A percentile compares a stretch with the other conserved stretches of the same genome.
Evolutionary conservation across 2,888 invertebrate genomes (phyloP).

Genomic region (Calliphora vomitoria): DNA sequence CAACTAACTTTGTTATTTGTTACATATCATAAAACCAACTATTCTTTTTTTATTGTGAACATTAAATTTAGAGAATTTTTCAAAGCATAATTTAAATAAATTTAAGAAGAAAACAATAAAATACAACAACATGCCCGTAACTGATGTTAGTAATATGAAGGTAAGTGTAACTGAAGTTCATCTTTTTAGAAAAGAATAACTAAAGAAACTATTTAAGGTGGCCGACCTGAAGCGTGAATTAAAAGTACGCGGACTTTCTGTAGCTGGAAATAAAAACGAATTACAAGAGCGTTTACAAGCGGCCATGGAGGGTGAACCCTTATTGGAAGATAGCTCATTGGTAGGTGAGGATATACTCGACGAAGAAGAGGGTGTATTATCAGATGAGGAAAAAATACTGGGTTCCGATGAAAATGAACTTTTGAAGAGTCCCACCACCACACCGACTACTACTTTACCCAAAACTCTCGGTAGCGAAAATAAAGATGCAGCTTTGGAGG

Average conservation of each 20-base stretch:
- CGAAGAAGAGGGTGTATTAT: constrained; percentile 85
- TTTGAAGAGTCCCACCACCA: constrained; percentile 80
- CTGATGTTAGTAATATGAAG: constrained; percentile 84
- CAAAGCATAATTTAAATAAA: constrained; percentile 9
- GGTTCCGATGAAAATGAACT: constrained; percentile 81
- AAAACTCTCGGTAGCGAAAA: constrained; percentile 62
- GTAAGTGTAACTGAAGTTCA: constrained; percentile 73
- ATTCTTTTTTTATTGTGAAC: not conserved
- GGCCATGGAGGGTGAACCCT: constrained; percentile 84
- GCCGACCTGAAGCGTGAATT: constrained; percentile 93
- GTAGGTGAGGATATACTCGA: constrained; percentile 82
- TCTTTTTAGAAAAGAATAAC: not conserved
- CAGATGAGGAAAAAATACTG: constrained; percentile 82
- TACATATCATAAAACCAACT: not conserved
- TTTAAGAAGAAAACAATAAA: constrained; percentile 62
- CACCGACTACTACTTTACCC: constrained; percentile 76
- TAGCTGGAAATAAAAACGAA: constrained; percentile 93
- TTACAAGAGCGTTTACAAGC: constrained; percentile 91
- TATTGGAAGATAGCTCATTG: constrained; percentile 85
- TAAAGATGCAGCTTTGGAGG: constrained; percentile 44
- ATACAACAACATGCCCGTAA: constrained; percentile 81
- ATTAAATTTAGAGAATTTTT: not conserved
- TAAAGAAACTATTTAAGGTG: constrained; percentile 86
- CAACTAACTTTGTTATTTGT: constrained; percentile 38
- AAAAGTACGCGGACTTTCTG: constrained; percentile 90